These are phyloP conservation scores for Penaeus chinensis DNA, from an alignment of 1,140 invertebrate species.

Conservation along the genomic window DNA sequence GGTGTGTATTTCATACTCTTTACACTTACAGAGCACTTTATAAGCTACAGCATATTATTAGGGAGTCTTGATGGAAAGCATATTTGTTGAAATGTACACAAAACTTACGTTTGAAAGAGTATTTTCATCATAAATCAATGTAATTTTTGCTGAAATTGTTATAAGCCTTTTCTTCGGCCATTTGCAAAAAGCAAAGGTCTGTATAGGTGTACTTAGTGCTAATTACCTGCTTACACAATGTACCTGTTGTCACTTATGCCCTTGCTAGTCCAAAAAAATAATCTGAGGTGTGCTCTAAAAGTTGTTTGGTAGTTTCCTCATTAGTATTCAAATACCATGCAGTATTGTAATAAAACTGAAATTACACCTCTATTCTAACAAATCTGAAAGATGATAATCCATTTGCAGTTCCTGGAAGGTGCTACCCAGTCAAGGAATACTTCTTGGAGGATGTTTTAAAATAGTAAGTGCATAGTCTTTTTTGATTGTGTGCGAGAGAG, in stretches of 20 bases:
- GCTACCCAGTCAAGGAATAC: conserved; percentile 82
- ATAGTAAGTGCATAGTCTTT: conserved; percentile 50
- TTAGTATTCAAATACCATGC: neutral
- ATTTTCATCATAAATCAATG: too few relatives aligned
- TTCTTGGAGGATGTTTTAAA: conserved; percentile 87
- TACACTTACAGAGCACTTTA: too few relatives aligned
- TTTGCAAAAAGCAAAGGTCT: too few relatives aligned
- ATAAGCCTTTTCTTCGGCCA: too few relatives aligned
- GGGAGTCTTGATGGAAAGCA: too few relatives aligned
- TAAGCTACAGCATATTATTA: too few relatives aligned
- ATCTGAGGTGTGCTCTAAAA: neutral
- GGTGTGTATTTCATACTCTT: too few relatives aligned
- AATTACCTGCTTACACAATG: neutral
- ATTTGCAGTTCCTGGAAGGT: conserved; percentile 79
- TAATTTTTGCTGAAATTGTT: too few relatives aligned
- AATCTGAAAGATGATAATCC: conserved; percentile 35
- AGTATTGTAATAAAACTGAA: neutral
- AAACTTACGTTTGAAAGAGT: too few relatives aligned
- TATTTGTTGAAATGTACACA: too few relatives aligned
- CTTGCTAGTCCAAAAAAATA: neutral
- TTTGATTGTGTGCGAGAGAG: neutral
- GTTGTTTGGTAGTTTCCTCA: neutral
- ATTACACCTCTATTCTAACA: neutral
- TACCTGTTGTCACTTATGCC: neutral
- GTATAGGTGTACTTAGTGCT: too few relatives aligned